Percentiles rank a stretch among this genome's conserved stretches.
phyloP scores from a whole-genome alignment of 2,888 invertebrate genomes.

The Lomographa bimaculata region DNA sequence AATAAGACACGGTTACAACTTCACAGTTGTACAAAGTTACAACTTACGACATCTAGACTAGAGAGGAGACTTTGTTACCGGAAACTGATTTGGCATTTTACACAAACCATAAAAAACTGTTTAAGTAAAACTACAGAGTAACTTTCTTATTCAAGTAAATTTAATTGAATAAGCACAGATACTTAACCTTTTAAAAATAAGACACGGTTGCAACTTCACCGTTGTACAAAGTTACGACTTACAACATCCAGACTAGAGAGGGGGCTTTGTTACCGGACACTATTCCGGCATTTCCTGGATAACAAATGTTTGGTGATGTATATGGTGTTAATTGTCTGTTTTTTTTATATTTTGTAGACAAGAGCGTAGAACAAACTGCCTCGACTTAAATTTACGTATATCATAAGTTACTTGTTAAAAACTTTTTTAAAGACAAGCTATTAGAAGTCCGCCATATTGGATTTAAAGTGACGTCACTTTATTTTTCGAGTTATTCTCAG shows the following conservation, averaged over 20 bases:
- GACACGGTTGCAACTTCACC: constrained; percentile 9
- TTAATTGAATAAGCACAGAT: constrained; percentile 13
- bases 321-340: no score
- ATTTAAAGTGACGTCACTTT: no score
- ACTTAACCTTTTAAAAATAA: constrained; percentile 22
- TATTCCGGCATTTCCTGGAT: background rate
- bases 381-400: no score
- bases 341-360: no score
- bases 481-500: no score
- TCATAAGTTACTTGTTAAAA: no score
- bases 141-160: constrained; percentile 1
- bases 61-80: background rate
- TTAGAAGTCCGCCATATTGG: no score
- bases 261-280: background rate
- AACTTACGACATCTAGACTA: background rate
- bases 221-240: constrained; percentile 5
- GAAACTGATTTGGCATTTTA: constrained; percentile 1
- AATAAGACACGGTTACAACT: constrained; percentile 15
- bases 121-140: no score
- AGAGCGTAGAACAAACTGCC: no score
- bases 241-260: constrained; percentile 4
- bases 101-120: no score
- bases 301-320: no score
- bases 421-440: no score
- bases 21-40: constrained; percentile 8